These are phyloP conservation scores for Pocillopora damicornis DNA, from an alignment of 64 coral and sea anemone species.

Conservation along the genomic window DNA sequence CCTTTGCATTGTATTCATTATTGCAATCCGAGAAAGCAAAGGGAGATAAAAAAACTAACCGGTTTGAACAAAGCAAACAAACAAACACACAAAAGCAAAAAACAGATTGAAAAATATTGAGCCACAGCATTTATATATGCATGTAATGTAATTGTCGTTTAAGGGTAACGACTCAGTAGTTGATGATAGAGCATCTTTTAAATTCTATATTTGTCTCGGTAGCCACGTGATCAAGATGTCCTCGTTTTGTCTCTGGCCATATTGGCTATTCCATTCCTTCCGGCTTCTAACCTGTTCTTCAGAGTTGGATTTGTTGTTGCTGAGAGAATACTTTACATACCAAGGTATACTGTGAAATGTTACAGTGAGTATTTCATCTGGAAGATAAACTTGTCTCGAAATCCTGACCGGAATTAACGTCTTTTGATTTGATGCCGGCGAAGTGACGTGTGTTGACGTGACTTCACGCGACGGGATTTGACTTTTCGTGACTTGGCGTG, in stretches of 20 bases:
- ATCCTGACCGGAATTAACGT: not conserved
- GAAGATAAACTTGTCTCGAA: not conserved
- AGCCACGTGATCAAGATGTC: constrained; percentile 57
- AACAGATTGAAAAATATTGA: no score
- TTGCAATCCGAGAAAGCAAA: no score
- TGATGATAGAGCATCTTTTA: not conserved
- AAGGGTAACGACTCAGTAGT: not conserved
- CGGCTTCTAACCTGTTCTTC: constrained; percentile 85
- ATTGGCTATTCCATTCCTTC: constrained; percentile 79
- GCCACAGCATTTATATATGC: no score
- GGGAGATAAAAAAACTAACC: no score
- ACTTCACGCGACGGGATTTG: no score
- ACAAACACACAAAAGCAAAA: no score
- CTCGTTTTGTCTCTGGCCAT: constrained; percentile 57
- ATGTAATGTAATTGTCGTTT: no score
- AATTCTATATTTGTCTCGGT: not conserved
- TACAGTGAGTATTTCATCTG: not conserved
- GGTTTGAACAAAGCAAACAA: no score
- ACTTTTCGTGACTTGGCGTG: not conserved
- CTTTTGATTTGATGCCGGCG: no score
- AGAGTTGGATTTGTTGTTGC: constrained; percentile 96
- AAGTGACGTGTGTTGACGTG: no score
- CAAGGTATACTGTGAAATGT: constrained; percentile 40
- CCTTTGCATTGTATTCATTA: no score
- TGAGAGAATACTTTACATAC: constrained; percentile 95